Conservation (phyloP, 2,888 invertebrate genomes). For the Pheosia tremula region DNA sequence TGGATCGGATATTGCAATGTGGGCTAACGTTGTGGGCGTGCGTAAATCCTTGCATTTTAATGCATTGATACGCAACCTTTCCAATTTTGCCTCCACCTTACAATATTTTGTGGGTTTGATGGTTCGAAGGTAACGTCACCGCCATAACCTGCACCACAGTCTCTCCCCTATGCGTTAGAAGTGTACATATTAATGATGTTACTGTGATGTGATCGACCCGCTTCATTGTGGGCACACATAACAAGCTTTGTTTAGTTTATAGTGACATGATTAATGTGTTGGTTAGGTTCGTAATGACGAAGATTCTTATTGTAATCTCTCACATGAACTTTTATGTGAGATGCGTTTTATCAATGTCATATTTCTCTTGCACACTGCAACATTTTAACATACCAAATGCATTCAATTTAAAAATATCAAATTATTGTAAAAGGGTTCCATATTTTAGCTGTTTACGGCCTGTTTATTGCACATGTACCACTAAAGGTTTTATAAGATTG, state of each 20-base stretch:
- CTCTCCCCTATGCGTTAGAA: neutral
- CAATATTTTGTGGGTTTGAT: neutral
- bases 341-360: neutral
- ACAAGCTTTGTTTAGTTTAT: neutral
- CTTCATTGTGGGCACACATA: neutral
- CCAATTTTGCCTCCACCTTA: constrained; percentile 14
- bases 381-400: constrained; percentile 33
- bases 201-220: neutral
- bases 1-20: constrained; percentile 35
- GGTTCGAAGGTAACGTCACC: neutral
- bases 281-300: neutral
- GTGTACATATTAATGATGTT: constrained; percentile 1
- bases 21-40: constrained; percentile 37
- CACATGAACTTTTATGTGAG: neutral
- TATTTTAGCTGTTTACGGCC: constrained; percentile 51
- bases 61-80: constrained; percentile 26
- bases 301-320: neutral
- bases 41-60: constrained; percentile 30
- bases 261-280: neutral
- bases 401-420: constrained; percentile 45
- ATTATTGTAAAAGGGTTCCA: constrained; percentile 50
- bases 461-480: constrained; percentile 46
- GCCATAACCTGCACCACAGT: neutral
- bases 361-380: constrained; percentile 21
- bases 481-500: constrained; percentile 42